phyloP scores from a whole-genome alignment of 37 sponge, comb jelly and placozoan species.

The Axinella damicornis region DNA sequence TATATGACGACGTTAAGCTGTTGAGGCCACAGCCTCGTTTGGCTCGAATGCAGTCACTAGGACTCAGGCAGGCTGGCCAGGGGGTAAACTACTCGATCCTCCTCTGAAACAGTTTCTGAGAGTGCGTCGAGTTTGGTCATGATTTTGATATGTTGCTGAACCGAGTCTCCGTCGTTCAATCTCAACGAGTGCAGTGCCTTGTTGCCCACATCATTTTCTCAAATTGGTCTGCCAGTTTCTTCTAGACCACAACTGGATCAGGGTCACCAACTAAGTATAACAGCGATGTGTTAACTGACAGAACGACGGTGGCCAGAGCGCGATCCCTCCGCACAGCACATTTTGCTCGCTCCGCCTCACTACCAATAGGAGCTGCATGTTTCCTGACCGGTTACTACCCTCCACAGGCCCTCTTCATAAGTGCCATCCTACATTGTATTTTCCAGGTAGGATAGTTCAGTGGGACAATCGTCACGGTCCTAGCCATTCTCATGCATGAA shows the following conservation, averaged over 20 bases:
- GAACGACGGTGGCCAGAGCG: slow-evolving; percentile 56
- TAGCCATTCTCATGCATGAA: too few relatives aligned
- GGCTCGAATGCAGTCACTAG: slow-evolving; percentile 70
- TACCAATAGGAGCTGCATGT: neutral
- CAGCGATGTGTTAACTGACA: slow-evolving; percentile 41
- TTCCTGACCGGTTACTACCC: slow-evolving; percentile 41
- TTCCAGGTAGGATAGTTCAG: slow-evolving; percentile 74
- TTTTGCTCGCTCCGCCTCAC: slow-evolving; percentile 27
- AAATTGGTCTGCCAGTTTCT: slow-evolving; percentile 59
- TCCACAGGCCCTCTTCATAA: slow-evolving; percentile 63
- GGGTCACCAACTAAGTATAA: slow-evolving; percentile 52
- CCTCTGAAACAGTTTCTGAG: slow-evolving; percentile 38
- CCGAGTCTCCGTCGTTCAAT: slow-evolving; percentile 56
- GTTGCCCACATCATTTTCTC: slow-evolving; percentile 62
- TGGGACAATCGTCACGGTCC: slow-evolving; percentile 33
- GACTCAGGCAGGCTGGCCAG: slow-evolving; percentile 64
- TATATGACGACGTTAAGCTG: too few relatives aligned
- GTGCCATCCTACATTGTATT: slow-evolving; percentile 59
- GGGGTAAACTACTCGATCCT: slow-evolving; percentile 65
- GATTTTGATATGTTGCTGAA: slow-evolving; percentile 60
- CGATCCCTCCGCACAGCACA: slow-evolving; percentile 40
- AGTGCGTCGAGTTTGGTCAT: slow-evolving; percentile 68
- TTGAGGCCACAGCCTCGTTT: slow-evolving; percentile 27
- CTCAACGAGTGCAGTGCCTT: slow-evolving; percentile 51
- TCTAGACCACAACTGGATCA: slow-evolving; percentile 69